These are phyloP conservation scores for Drosophila setifemur DNA, from an alignment of 1,140 invertebrate species.

Conservation along the genomic window DNA sequence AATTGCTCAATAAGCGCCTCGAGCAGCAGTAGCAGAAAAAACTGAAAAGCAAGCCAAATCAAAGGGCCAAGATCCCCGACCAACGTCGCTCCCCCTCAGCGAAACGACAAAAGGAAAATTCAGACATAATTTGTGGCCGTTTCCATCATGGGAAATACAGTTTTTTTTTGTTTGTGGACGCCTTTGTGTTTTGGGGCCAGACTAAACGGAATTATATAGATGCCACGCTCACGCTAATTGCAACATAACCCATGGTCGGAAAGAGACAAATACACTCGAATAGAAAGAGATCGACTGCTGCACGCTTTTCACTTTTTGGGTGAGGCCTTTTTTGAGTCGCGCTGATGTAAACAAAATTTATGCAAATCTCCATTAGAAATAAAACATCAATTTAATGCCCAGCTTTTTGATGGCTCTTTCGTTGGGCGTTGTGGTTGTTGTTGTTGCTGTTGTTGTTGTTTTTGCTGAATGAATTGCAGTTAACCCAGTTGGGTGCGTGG, in stretches of 20 bases:
- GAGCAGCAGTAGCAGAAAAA: too few species aligned
- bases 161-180: conserved; percentile 56
- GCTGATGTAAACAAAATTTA: conserved; percentile 47
- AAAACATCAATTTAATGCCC: conserved; percentile 57
- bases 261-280: conserved; percentile 16
- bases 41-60: conserved; percentile 27
- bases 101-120: conserved; percentile 69
- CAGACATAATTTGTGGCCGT: conserved; percentile 71
- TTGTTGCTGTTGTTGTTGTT: neutral
- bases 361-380: conserved; percentile 59
- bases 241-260: conserved; percentile 47
- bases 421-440: neutral
- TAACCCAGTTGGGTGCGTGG: conserved; percentile 53
- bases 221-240: conserved; percentile 76
- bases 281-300: conserved; percentile 18
- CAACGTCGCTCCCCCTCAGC: neutral
- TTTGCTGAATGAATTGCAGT: conserved; percentile 48
- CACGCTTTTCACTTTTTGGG: conserved; percentile 63
- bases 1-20: too few species aligned
- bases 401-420: conserved; percentile 43
- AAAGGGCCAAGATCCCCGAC: conserved; percentile 39
- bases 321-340: conserved; percentile 29
- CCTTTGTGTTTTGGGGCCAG: conserved; percentile 62
- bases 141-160: conserved; percentile 69
- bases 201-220: conserved; percentile 76